A percentile compares a stretch with the other conserved stretches of the same genome.
These are phyloP conservation scores for Diaprepes abbreviatus DNA, from an alignment of 2,888 invertebrate species.

Conservation along the genomic window DNA sequence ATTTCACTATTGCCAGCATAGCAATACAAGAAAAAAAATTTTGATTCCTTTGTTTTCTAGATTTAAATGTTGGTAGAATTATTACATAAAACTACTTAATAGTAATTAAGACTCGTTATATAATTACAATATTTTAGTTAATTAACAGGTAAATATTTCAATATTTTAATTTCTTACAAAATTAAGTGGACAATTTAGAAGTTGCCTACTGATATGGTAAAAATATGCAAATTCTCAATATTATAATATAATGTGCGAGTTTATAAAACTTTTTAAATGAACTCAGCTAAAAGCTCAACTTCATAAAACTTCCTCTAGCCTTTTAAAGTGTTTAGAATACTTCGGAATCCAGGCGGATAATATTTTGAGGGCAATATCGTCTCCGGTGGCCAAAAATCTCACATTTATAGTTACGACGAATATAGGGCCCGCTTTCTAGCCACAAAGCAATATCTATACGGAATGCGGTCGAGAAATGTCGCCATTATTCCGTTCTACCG, in stretches of 20 bases:
- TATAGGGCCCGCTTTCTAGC: conserved; percentile 40
- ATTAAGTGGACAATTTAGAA: too few relatives aligned
- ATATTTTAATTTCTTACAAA: too few relatives aligned
- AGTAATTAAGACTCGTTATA: too few relatives aligned
- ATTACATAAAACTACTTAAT: too few relatives aligned
- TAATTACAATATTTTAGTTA: too few relatives aligned
- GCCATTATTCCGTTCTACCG: conserved; percentile 47
- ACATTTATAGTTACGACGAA: conserved; percentile 41
- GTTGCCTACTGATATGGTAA: too few relatives aligned
- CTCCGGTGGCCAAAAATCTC: conserved; percentile 40
- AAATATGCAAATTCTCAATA: background rate
- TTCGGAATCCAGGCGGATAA: conserved; percentile 34
- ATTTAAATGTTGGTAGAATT: too few relatives aligned
- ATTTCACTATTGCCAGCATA: too few relatives aligned
- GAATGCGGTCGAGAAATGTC: conserved; percentile 52
- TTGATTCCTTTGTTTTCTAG: too few relatives aligned
- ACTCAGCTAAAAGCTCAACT: background rate
- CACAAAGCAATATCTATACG: conserved; percentile 55
- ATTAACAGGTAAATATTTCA: too few relatives aligned
- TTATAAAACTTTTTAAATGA: background rate
- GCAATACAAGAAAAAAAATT: too few relatives aligned
- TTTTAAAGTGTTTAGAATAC: conserved; percentile 35
- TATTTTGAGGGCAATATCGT: conserved; percentile 41
- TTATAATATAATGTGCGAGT: too few relatives aligned
- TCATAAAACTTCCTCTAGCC: conserved; percentile 3